phyloP scores from a whole-genome alignment of 2,113 vertebrate genomes.

The Xiphias gladius region DNA sequence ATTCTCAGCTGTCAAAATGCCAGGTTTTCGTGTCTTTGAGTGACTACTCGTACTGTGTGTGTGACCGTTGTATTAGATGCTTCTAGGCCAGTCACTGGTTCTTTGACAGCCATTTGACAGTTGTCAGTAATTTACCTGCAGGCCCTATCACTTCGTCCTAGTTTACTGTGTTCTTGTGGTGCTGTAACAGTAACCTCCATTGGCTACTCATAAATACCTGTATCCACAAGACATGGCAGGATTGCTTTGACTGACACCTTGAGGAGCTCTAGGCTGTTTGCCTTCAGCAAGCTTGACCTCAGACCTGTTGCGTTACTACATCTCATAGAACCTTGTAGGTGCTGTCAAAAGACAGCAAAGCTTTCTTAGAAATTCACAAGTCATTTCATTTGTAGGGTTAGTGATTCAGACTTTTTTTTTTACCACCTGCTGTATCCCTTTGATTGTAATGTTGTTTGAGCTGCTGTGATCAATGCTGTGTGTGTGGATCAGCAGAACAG shows the following conservation, averaged over 20 bases:
- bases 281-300: constrained; percentile 8
- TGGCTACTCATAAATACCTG: neutral
- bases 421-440: neutral
- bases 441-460: neutral
- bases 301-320: constrained; percentile 36
- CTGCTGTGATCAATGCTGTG: neutral
- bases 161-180: constrained; percentile 15
- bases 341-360: neutral
- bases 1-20: neutral
- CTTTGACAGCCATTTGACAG: neutral
- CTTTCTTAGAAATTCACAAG: neutral
- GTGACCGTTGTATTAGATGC: neutral
- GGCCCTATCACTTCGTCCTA: neutral
- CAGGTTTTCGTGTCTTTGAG: neutral
- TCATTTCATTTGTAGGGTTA: neutral
- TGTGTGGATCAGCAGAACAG: neutral
- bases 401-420: constrained; percentile 3
- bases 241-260: constrained; percentile 7
- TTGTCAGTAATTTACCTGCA: neutral
- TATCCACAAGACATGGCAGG: neutral
- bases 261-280: neutral
- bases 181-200: neutral
- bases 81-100: neutral
- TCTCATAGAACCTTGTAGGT: neutral
- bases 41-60: neutral